Percentiles rank a stretch among this genome's conserved stretches.
These are phyloP conservation scores for Eristalinus sepulchralis DNA, from an alignment of 2,888 invertebrate species.

Conservation along the genomic window DNA sequence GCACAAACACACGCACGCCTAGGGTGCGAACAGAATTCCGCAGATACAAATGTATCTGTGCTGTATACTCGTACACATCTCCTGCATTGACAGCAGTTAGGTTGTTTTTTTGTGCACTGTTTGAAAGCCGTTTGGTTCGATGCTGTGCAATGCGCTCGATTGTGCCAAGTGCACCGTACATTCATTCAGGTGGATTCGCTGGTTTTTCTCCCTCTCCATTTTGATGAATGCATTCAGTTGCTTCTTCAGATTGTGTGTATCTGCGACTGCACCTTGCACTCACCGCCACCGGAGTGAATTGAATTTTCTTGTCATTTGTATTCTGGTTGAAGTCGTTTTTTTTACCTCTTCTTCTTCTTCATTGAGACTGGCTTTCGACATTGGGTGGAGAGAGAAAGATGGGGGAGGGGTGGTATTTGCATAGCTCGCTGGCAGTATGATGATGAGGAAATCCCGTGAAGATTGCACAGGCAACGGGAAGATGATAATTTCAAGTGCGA, in stretches of 20 bases:
- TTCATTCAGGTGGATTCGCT: conserved; percentile 62
- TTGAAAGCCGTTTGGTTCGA: conserved; percentile 53
- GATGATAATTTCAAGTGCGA: conserved; percentile 65
- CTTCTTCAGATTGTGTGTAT: conserved; percentile 43
- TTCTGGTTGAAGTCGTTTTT: conserved; percentile 53
- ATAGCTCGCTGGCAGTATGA: not conserved
- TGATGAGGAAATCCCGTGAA: conserved; percentile 24
- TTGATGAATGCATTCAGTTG: conserved; percentile 66
- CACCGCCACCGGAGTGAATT: conserved; percentile 37
- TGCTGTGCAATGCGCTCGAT: conserved; percentile 23
- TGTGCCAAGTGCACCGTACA: conserved; percentile 55
- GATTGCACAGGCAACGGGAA: conserved; percentile 26
- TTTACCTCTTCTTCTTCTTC: not conserved
- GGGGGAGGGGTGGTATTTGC: not conserved
- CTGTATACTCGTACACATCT: conserved; percentile 12
- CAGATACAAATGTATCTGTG: conserved; percentile 19
- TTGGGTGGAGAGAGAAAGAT: not conserved
- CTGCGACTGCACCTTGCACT: conserved; percentile 55
- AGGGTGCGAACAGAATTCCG: not conserved
- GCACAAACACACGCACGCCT: conserved; percentile 17
- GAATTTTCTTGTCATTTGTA: conserved; percentile 67
- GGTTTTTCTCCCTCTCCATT: conserved; percentile 8
- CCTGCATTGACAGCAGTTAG: conserved; percentile 2
- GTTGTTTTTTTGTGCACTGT: conserved; percentile 31
- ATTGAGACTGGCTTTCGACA: conserved; percentile 35